A percentile compares a stretch with the other conserved stretches of the same genome.
Conservation (phyloP, 2,113 vertebrate genomes). For the Phodopus roborovskii region DNA sequence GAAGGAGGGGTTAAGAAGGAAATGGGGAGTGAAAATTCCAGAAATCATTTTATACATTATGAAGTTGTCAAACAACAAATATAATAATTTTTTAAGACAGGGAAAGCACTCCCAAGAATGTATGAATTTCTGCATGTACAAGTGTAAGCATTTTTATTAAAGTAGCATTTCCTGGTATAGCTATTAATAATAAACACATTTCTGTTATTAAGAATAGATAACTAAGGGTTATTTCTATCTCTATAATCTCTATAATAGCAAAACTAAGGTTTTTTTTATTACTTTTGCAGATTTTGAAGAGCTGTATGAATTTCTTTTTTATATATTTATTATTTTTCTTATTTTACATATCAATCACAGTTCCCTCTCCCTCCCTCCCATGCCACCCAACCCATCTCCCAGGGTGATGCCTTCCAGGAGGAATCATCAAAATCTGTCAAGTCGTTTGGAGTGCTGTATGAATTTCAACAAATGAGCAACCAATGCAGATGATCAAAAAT, state of each 20-base stretch:
- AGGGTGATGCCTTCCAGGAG: no score
- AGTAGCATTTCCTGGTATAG: not conserved
- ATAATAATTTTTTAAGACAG: not conserved
- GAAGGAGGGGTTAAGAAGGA: not conserved
- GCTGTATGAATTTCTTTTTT: not conserved
- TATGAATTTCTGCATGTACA: not conserved
- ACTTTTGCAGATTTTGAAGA: slow-evolving; percentile 39
- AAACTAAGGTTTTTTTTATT: no score
- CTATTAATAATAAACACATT: slow-evolving; percentile 8
- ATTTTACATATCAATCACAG: no score
- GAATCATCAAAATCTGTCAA: no score
- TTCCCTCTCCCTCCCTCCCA: no score
- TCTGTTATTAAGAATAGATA: not conserved
- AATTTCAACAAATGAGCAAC: not conserved
- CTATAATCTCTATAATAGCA: no score
- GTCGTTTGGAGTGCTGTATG: no score
- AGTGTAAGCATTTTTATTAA: not conserved
- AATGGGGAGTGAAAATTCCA: not conserved
- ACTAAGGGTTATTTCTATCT: not conserved
- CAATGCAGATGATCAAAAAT: not conserved
- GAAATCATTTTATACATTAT: not conserved
- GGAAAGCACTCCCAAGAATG: not conserved
- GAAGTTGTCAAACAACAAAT: not conserved
- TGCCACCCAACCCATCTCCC: no score
- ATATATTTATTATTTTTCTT: no score